Evolutionary conservation across 1,140 invertebrate genomes (phyloP).

Genomic region (Mercenaria mercenaria): DNA sequence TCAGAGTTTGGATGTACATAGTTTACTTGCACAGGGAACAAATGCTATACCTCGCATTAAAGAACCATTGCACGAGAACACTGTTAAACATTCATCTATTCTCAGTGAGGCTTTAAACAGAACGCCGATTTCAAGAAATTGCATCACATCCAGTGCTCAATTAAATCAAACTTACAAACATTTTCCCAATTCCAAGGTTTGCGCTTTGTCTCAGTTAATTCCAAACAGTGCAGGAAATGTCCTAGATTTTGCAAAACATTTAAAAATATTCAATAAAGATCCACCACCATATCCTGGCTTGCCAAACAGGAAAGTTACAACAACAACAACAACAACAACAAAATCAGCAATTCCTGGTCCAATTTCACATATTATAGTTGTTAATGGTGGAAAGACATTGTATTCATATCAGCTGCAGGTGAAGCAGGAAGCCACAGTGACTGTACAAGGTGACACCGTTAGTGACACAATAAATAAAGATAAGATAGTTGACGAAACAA

Average conservation of each 20-base stretch:
- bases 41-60: constrained; percentile 6
- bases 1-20: neutral
- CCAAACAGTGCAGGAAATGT: constrained; percentile 21
- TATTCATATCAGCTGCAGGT: constrained; percentile 34
- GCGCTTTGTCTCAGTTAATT: neutral
- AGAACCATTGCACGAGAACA: neutral
- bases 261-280: constrained; percentile 18
- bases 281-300: constrained; percentile 32
- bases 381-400: constrained; percentile 41
- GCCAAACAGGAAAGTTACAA: neutral
- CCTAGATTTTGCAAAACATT: constrained; percentile 18
- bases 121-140: neutral
- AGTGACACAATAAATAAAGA: neutral
- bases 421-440: neutral
- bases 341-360: constrained; percentile 18
- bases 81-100: neutral
- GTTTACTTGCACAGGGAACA: constrained; percentile 8
- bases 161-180: neutral
- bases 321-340: constrained; percentile 3
- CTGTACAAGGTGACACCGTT: neutral
- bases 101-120: neutral
- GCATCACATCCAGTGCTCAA: neutral
- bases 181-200: neutral
- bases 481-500: neutral
- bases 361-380: constrained; percentile 53